Evolutionary conservation across 2,113 vertebrate species (phyloP).

Genomic region (Melanostigma gelatinosum): DNA sequence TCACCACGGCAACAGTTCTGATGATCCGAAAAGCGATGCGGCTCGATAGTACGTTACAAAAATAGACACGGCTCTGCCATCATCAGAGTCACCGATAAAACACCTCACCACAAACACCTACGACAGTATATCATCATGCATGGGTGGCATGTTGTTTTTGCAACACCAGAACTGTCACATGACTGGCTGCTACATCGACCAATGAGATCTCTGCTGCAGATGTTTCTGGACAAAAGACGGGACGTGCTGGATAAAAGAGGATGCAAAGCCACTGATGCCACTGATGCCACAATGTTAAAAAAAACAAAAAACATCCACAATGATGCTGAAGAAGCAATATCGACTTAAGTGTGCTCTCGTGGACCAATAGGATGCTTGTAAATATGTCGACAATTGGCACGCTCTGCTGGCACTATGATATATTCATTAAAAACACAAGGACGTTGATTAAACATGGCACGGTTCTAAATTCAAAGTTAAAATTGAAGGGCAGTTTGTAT

Average conservation of each 20-base stretch:
- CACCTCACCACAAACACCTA: conserved; percentile 63
- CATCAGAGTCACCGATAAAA: conserved; percentile 41
- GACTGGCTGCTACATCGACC: conserved; percentile 37
- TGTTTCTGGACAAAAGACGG: conserved; percentile 19
- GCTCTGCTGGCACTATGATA: conserved; percentile 46
- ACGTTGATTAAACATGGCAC: conserved; percentile 3
- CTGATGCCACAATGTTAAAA: conserved; percentile 47
- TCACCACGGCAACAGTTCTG: conserved; percentile 56
- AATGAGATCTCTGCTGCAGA: conserved; percentile 30
- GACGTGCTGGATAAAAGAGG: conserved; percentile 20
- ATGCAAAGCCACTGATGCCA: conserved; percentile 51
- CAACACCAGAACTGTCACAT: conserved; percentile 55
- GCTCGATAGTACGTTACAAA: conserved; percentile 51
- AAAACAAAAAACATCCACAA: conserved; percentile 27
- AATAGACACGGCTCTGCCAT: conserved; percentile 61
- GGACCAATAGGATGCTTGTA: conserved; percentile 19
- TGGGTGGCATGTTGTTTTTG: conserved; percentile 53
- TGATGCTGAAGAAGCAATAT: conserved; percentile 39
- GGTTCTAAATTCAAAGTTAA: conserved; percentile 8
- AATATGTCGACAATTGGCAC: conserved; percentile 32
- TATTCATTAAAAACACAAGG: conserved; percentile 31
- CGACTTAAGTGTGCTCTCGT: conserved; percentile 30
- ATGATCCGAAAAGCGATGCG: conserved; percentile 50
- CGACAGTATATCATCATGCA: conserved; percentile 66
- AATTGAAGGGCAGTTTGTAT: conserved; percentile 35